A percentile compares a stretch with the other conserved stretches of the same genome.
Conservation (phyloP, 2,888 invertebrate genomes). For the Brenthis hecate region DNA sequence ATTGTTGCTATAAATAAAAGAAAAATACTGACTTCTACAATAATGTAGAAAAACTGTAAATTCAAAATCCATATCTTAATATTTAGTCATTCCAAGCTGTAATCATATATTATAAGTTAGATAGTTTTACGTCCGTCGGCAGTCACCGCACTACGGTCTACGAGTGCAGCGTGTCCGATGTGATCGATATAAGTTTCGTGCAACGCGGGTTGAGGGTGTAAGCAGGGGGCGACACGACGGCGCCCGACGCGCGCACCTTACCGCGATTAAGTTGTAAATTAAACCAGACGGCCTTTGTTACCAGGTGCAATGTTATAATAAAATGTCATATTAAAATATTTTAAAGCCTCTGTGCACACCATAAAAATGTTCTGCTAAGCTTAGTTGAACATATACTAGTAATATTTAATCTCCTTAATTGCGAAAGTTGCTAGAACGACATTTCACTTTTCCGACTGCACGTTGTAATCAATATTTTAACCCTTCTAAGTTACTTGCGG, state of each 20-base stretch:
- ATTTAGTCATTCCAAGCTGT: too few species aligned
- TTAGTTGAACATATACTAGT: neutral
- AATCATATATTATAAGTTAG: neutral
- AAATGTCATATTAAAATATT: constrained; percentile 14
- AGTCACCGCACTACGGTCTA: constrained; percentile 4
- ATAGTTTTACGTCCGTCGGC: neutral
- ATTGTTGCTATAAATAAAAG: too few species aligned
- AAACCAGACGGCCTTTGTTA: constrained; percentile 44
- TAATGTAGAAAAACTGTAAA: too few species aligned
- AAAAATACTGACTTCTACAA: too few species aligned
- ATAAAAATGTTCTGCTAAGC: neutral
- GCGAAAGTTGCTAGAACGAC: neutral
- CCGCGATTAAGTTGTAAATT: constrained; percentile 52
- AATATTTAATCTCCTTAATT: neutral
- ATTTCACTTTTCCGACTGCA: constrained; percentile 11
- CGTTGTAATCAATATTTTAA: constrained; percentile 16
- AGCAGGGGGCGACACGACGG: constrained; percentile 53
- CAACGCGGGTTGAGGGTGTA: constrained; percentile 52
- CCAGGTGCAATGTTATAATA: constrained; percentile 12
- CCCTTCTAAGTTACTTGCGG: constrained; percentile 20
- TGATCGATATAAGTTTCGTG: constrained; percentile 65
- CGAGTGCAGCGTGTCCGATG: constrained; percentile 56
- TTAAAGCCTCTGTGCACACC: neutral
- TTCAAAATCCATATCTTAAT: too few species aligned
- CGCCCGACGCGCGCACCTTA: constrained; percentile 58